These are phyloP conservation scores for Neopipo cinnamomea DNA, from an alignment of 2,113 vertebrate species.

Conservation along the genomic window DNA sequence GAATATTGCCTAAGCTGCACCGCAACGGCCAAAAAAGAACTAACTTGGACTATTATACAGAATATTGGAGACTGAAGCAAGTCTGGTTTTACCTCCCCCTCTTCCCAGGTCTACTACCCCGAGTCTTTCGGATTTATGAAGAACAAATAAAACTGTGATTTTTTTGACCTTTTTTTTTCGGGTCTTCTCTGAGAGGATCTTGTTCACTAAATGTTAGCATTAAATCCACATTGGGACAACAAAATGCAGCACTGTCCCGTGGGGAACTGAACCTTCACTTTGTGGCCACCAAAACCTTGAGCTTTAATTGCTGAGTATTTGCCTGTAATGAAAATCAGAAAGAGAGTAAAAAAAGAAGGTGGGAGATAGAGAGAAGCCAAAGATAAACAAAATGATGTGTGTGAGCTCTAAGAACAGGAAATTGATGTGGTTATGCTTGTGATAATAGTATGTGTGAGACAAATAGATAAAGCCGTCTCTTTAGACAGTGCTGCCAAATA, in stretches of 20 bases:
- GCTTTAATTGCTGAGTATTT: not conserved
- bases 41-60: not conserved
- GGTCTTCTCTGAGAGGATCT: not conserved
- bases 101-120: fast-evolving
- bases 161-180: not conserved
- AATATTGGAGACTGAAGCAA: not conserved
- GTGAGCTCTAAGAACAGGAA: not conserved
- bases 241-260: not conserved
- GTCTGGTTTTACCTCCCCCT: not conserved
- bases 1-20: not conserved
- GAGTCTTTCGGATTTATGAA: not conserved
- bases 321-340: not conserved
- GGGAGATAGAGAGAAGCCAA: fast-evolving
- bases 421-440: not conserved
- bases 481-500: not conserved
- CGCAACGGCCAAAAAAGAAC: not conserved
- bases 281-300: not conserved
- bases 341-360: not conserved
- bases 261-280: not conserved
- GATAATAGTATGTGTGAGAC: not conserved
- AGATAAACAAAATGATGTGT: not conserved
- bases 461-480: not conserved
- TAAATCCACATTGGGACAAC: not conserved
- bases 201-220: not conserved
- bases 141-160: not conserved